phyloP scores from a whole-genome alignment of 2,888 invertebrate species.

The Cheiracanthium punctorium region DNA sequence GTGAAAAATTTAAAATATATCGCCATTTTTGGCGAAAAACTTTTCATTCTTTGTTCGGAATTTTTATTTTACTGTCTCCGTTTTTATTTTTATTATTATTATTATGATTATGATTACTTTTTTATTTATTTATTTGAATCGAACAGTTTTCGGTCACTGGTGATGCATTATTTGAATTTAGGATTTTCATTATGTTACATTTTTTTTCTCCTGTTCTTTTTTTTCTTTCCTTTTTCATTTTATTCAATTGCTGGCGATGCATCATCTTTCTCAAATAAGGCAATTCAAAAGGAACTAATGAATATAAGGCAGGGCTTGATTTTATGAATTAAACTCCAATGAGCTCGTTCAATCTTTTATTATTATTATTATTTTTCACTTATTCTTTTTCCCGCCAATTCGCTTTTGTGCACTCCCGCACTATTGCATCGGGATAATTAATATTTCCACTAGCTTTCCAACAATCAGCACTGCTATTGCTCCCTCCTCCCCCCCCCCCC shows the following conservation, averaged over 20 bases:
- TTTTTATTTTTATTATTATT: slow-evolving; percentile 14
- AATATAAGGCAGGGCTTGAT: slow-evolving; percentile 65
- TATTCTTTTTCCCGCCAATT: slow-evolving; percentile 30
- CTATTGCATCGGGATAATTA: slow-evolving; percentile 69
- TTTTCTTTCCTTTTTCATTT: slow-evolving; percentile 46
- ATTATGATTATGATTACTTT: not conserved
- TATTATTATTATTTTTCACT: slow-evolving; percentile 58
- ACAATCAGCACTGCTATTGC: slow-evolving; percentile 37
- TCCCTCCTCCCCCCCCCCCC: not conserved
- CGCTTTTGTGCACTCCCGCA: slow-evolving; percentile 57
- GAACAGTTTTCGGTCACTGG: slow-evolving; percentile 69
- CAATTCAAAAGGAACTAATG: slow-evolving; percentile 66
- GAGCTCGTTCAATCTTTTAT: slow-evolving; percentile 37
- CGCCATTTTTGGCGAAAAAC: slow-evolving; percentile 51
- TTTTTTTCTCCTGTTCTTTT: slow-evolving; percentile 41
- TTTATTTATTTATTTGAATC: slow-evolving; percentile 60
- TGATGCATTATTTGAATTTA: slow-evolving; percentile 70
- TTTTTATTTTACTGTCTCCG: not conserved
- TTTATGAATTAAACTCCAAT: slow-evolving; percentile 42
- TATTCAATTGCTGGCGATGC: slow-evolving; percentile 46
- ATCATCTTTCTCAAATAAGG: slow-evolving; percentile 69
- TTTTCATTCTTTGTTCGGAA: slow-evolving; percentile 10
- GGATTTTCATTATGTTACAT: slow-evolving; percentile 69
- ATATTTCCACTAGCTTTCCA: slow-evolving; percentile 69
- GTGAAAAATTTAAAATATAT: slow-evolving; percentile 70